Evolutionary conservation across 2,888 invertebrate genomes (phyloP), one percentile per base, ranked within the genome.

Genomic region (Galerucella pusilla): DNA sequence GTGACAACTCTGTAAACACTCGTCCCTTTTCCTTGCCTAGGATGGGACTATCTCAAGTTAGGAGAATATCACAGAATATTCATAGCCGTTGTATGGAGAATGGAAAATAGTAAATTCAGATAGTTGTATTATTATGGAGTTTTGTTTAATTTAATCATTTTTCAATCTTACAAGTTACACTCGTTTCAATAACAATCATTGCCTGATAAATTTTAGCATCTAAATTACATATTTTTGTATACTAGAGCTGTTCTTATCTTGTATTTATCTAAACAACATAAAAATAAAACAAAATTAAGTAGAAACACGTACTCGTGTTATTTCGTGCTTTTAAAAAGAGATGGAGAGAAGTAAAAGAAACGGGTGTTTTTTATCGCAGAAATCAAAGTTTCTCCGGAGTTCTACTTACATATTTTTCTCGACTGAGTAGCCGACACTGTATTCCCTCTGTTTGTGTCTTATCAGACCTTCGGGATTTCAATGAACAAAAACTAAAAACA

Each of bases 321-420:
- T 77, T 77, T 68, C 75, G 77, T 77, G 77, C 77, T 73, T 73
- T 75, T 73, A 71, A 69, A 69, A 67, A 75, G 70, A 65, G 75
- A 77, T 52, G 68, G 67, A 64, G 63, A 64, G 45, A 67, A 28
- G 16, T 35, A 71, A 76, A 75, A 77, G 71, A 73, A 78, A 74
- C 72, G 75, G 78, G 68, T 75, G 78, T 74, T 79, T 78, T 79
- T 80, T 80, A 80, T 80, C 80, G 75, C 61, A 69, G 60, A 73
- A 76, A 80, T 80, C 80, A 80, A 80, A 80, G 77, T 75, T 77
- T 73, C 71, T 73, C 61, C 46, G 2, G 61, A 72, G 66, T 78
- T 75, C 77, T 68, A 79, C 72, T 78, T 79, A 76, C 77, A 80
- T 77, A 78, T 79, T 78, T 80, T 79, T 79, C 75, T 73, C 72